These are phyloP conservation scores for Apodemia duryi DNA, from an alignment of 2,888 invertebrate species.

Conservation along the genomic window DNA sequence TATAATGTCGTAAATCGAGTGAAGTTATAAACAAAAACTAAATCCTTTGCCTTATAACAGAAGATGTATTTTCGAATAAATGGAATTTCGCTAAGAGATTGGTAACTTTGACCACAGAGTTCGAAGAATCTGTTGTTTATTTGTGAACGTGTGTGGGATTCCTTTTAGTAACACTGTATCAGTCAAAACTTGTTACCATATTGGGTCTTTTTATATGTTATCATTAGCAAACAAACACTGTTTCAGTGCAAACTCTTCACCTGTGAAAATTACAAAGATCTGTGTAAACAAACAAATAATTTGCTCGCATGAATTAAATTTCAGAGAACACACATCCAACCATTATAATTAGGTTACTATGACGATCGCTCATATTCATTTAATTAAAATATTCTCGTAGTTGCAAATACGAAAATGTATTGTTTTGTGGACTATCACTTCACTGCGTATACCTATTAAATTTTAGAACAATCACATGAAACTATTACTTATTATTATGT, in stretches of 20 bases:
- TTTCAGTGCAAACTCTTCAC: background rate
- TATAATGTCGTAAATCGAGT: constrained; percentile 27
- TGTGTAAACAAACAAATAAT: no score
- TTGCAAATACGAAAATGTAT: no score
- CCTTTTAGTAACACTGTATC: constrained; percentile 33
- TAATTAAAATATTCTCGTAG: no score
- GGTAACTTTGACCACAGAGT: constrained; percentile 29
- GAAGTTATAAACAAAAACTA: constrained; percentile 23
- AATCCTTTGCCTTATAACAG: constrained; percentile 21
- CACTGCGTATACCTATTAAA: no score
- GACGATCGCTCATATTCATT: no score
- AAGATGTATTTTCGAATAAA: background rate
- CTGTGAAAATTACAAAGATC: no score
- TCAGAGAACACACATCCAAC: no score
- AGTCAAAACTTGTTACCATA: constrained; percentile 28
- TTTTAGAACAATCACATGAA: no score
- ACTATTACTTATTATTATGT: no score
- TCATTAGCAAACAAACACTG: background rate
- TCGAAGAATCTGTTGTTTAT: constrained; percentile 41
- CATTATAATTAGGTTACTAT: no score
- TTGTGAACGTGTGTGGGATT: constrained; percentile 43
- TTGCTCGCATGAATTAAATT: no score
- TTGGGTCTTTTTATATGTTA: constrained; percentile 22
- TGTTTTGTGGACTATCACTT: no score
- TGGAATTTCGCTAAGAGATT: background rate